phyloP scores from a whole-genome alignment of 2,888 invertebrate species.

The Mythimna lalbum region DNA sequence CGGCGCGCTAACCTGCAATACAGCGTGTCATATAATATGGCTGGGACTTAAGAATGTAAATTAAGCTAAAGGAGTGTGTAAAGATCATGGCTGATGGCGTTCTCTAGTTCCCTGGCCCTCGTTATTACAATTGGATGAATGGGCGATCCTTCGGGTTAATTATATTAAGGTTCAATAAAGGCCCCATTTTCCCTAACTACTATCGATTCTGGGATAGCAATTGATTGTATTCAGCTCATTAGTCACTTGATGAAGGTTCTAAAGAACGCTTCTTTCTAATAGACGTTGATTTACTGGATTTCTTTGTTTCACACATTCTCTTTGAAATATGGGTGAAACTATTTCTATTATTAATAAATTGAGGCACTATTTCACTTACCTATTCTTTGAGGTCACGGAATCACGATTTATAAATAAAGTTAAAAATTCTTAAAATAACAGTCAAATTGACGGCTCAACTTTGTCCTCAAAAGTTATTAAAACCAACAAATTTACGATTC shows the following conservation, averaged over 20 bases:
- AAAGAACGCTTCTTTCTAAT: constrained; percentile 39
- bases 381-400: neutral
- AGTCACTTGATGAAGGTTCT: constrained; percentile 49
- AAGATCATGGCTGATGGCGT: too few relatives aligned
- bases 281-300: constrained; percentile 41
- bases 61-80: too few relatives aligned
- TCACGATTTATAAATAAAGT: too few relatives aligned
- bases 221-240: constrained; percentile 56
- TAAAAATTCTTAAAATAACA: neutral
- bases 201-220: constrained; percentile 51
- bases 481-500: neutral
- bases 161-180: constrained; percentile 51
- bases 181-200: constrained; percentile 49
- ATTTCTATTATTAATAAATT: constrained; percentile 4
- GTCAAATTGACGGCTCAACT: neutral
- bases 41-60: too few relatives aligned
- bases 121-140: constrained; percentile 57
- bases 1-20: too few relatives aligned
- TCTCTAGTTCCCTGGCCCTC: constrained; percentile 30
- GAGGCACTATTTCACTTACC: neutral
- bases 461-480: neutral
- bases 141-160: constrained; percentile 50
- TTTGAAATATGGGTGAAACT: constrained; percentile 12
- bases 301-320: constrained; percentile 43
- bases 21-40: too few relatives aligned